These are phyloP conservation scores for Notechis scutatus DNA, from an alignment of 2,113 vertebrate genomes.

Conservation along the genomic window DNA sequence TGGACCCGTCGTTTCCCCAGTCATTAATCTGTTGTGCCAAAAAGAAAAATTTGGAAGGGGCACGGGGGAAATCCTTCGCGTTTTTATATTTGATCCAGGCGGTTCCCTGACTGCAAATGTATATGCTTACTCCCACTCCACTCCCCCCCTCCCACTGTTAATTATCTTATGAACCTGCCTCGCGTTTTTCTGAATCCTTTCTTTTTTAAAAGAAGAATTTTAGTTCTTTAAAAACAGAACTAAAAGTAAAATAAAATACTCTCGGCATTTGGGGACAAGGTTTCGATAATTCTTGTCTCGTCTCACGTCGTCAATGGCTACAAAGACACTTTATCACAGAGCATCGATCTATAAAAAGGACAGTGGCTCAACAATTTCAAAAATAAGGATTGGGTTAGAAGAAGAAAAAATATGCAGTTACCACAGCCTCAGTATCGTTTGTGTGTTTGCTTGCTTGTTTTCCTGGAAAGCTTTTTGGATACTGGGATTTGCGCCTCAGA, in stretches of 20 bases:
- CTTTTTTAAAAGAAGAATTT: neutral
- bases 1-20: neutral
- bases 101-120: neutral
- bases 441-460: neutral
- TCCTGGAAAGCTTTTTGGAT: neutral
- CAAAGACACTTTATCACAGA: neutral
- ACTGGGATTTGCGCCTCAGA: neutral
- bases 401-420: neutral
- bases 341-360: neutral
- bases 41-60: neutral
- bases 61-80: neutral
- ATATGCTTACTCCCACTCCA: neutral
- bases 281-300: neutral
- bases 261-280: neutral
- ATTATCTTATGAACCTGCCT: neutral
- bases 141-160: neutral
- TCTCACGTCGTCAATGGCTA: neutral
- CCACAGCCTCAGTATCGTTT: neutral
- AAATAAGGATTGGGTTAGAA: neutral
- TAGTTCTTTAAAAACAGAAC: neutral
- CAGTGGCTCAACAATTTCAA: neutral
- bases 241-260: neutral
- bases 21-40: neutral
- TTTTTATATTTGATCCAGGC: neutral
- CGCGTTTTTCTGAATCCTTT: neutral